Percentiles rank a stretch among this genome's conserved stretches.
Conservation (phyloP, 2,888 invertebrate species). For the Sericinus montela region DNA sequence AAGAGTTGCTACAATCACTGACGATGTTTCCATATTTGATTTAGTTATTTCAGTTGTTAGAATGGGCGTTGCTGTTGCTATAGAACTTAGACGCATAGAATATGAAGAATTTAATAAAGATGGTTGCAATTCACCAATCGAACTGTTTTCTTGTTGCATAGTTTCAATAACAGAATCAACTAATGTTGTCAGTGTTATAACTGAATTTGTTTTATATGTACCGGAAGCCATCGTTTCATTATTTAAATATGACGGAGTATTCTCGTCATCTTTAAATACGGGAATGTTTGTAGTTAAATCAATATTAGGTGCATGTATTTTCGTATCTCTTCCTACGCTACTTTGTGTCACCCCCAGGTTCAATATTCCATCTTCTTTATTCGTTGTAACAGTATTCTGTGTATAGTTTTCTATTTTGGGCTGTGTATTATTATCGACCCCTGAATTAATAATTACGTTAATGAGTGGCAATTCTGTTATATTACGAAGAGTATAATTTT, state of each 20-base stretch:
- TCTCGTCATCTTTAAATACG: slow-evolving; percentile 31
- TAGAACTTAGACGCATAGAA: not conserved
- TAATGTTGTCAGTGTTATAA: not conserved
- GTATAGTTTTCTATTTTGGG: not conserved
- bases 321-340: slow-evolving; percentile 36
- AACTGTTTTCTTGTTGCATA: not conserved
- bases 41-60: not conserved
- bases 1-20: not conserved
- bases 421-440: too few species aligned
- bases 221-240: not conserved
- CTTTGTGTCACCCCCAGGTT: slow-evolving; percentile 48
- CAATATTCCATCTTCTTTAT: not conserved
- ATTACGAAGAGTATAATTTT: not conserved
- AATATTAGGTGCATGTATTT: slow-evolving; percentile 34
- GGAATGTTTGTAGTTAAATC: slow-evolving; percentile 55
- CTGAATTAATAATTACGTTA: too few species aligned
- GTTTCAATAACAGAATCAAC: slow-evolving; percentile 1
- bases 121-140: not conserved
- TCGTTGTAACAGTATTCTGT: not conserved
- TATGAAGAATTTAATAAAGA: not conserved
- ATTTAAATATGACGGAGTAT: not conserved
- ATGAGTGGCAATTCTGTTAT: not conserved
- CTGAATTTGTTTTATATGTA: not conserved
- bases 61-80: not conserved
- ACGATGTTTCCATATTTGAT: not conserved